phyloP scores from a whole-genome alignment of 2,797 vertebrate genomes.

The Ataeniobius toweri region DNA sequence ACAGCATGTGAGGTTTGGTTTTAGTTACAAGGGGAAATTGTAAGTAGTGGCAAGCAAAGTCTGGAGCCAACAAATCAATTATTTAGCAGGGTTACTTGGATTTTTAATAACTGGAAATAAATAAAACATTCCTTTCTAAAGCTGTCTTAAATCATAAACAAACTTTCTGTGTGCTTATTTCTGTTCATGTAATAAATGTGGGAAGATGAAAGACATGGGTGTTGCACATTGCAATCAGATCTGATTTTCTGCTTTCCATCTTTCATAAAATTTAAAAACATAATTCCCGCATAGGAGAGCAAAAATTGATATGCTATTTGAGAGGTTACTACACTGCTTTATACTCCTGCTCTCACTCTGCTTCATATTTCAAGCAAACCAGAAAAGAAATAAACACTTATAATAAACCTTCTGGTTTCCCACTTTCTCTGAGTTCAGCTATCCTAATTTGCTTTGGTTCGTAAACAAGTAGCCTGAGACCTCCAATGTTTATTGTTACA shows the following conservation, averaged over 20 bases:
- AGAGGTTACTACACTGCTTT: constrained; percentile 1
- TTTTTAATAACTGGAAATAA: constrained; percentile 58
- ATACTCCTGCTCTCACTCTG: neutral
- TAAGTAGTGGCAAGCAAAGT: constrained; percentile 27
- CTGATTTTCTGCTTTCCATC: constrained; percentile 9
- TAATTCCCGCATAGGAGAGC: constrained; percentile 1
- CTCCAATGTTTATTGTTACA: constrained; percentile 71
- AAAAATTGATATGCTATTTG: neutral
- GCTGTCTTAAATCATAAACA: constrained; percentile 35
- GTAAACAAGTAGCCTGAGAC: constrained; percentile 60
- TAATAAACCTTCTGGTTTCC: constrained; percentile 33
- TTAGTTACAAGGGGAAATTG: constrained; percentile 24
- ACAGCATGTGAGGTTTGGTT: constrained; percentile 12
- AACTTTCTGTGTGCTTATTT: constrained; percentile 13
- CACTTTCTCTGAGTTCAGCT: constrained; percentile 8
- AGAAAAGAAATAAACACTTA: constrained; percentile 37
- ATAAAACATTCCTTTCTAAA: constrained; percentile 61
- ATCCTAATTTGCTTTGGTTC: constrained; percentile 16
- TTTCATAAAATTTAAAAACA: neutral
- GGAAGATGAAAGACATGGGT: constrained; percentile 12
- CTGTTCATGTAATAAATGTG: constrained; percentile 25
- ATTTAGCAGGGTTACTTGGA: constrained; percentile 61
- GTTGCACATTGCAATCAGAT: neutral
- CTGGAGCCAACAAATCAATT: constrained; percentile 43
- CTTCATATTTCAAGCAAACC: constrained; percentile 11